A percentile compares a stretch with the other conserved stretches of the same genome.
Evolutionary conservation across 2,888 invertebrate species (phyloP).

Genomic region (Cantharis nigra): DNA sequence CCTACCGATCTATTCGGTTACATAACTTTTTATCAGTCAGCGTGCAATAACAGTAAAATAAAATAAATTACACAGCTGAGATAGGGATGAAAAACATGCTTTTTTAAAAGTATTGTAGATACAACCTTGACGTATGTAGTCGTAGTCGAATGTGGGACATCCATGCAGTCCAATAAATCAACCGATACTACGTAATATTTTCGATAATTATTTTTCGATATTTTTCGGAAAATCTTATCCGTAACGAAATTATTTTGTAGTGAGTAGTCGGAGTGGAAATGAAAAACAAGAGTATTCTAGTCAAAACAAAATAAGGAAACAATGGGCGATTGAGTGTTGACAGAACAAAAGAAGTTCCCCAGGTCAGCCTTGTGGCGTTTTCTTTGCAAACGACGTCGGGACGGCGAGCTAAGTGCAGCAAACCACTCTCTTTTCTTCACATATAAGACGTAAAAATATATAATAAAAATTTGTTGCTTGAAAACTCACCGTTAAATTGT

Average conservation of each 20-base stretch:
- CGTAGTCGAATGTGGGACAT: conserved; percentile 12
- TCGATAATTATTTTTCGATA: neutral
- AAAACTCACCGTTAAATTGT: neutral
- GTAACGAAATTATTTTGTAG: neutral
- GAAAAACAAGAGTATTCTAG: conserved; percentile 24
- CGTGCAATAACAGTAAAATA: conserved; percentile 9
- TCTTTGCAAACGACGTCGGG: conserved; percentile 16
- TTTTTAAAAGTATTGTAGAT: conserved; percentile 29
- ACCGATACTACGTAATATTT: conserved; percentile 2
- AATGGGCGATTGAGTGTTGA: conserved; percentile 35
- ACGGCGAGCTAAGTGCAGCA: conserved; percentile 7
- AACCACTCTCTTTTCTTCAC: neutral
- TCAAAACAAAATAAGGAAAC: conserved; percentile 31
- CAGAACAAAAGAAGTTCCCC: conserved; percentile 34
- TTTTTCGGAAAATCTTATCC: neutral
- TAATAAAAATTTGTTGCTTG: conserved; percentile 13
- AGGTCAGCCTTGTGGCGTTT: conserved; percentile 32
- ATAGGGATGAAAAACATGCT: conserved; percentile 23
- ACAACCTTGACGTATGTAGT: conserved; percentile 25
- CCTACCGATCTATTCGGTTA: conserved; percentile 8
- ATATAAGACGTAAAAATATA: conserved; percentile 18
- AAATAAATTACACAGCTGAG: conserved; percentile 27
- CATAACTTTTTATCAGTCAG: conserved; percentile 9
- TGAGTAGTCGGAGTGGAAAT: conserved; percentile 4
- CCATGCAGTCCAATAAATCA: conserved; percentile 21